Evolutionary conservation across 2,113 vertebrate species (phyloP).

Genomic region (Dendropsophus ebraccatus): DNA sequence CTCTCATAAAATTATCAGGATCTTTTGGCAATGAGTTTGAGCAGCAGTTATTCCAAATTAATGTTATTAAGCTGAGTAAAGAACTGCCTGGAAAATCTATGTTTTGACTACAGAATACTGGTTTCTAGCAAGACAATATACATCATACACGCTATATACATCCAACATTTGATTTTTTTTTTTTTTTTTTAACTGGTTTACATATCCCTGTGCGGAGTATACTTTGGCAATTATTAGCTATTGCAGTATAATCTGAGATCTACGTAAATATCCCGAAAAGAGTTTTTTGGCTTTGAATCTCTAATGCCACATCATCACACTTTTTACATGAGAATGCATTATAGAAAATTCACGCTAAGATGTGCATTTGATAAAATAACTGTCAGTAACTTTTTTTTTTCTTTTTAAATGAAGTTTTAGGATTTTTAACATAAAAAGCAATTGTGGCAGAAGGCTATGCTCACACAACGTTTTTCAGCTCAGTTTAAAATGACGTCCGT

Average conservation of each 20-base stretch:
- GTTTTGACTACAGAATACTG: conserved; percentile 63
- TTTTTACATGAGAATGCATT: conserved; percentile 1
- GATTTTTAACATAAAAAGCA: background rate
- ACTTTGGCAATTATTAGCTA: conserved; percentile 66
- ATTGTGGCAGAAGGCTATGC: too few relatives aligned
- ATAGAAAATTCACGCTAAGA: background rate
- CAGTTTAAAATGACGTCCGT: too few relatives aligned
- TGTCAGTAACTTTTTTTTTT: too few relatives aligned
- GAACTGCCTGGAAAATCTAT: conserved; percentile 64
- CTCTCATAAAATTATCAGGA: conserved; percentile 60
- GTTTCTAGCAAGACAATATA: conserved; percentile 62
- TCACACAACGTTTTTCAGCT: too few relatives aligned
- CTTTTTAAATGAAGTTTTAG: too few relatives aligned
- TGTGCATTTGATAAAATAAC: background rate
- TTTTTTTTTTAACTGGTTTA: conserved; percentile 62
- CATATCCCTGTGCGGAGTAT: conserved; percentile 69
- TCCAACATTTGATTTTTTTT: conserved; percentile 58
- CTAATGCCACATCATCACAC: conserved; percentile 48
- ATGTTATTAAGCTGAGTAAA: conserved; percentile 73
- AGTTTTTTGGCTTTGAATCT: conserved; percentile 61
- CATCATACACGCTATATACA: conserved; percentile 65
- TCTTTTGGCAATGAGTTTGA: conserved; percentile 54
- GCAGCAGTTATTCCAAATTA: conserved; percentile 69
- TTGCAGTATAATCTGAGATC: conserved; percentile 65
- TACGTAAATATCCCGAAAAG: conserved; percentile 57